phyloP scores from a whole-genome alignment of 2,888 invertebrate species.

The Cremastinae sp. region DNA sequence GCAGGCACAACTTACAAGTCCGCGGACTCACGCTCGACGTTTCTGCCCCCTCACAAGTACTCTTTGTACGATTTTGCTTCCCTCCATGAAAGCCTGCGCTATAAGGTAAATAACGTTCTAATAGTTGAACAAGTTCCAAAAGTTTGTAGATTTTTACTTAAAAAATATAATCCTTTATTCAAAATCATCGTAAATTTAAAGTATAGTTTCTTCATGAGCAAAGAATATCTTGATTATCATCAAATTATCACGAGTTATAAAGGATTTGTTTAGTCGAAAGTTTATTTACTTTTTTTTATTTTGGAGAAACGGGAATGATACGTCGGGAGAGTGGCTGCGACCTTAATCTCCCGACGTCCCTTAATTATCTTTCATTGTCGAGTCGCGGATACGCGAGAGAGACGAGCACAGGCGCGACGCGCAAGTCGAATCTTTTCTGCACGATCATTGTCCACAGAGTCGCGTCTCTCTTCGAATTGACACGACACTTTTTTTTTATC shows the following conservation, averaged over 20 bases:
- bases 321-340: slow-evolving; percentile 34
- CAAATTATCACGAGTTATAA: slow-evolving; percentile 24
- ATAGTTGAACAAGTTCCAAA: too few relatives aligned
- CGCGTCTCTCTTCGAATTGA: slow-evolving; percentile 10
- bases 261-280: slow-evolving; percentile 38
- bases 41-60: slow-evolving; percentile 14
- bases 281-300: not conserved
- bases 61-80: slow-evolving; percentile 51
- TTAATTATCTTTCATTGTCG: slow-evolving; percentile 66
- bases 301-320: slow-evolving; percentile 43
- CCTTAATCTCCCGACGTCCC: slow-evolving; percentile 59
- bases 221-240: slow-evolving; percentile 55
- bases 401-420: slow-evolving; percentile 51
- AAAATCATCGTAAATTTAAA: too few relatives aligned
- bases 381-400: slow-evolving; percentile 59
- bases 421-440: slow-evolving; percentile 53
- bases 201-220: not conserved
- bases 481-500: slow-evolving; percentile 3
- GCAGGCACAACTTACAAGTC: slow-evolving; percentile 75
- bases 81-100: too few relatives aligned
- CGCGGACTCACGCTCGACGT: slow-evolving; percentile 48
- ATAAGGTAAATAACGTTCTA: too few relatives aligned
- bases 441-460: slow-evolving; percentile 58
- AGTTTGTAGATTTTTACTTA: too few relatives aligned
- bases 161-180: too few relatives aligned